Conservation (phyloP, 2,797 vertebrate species). For the Pelochelys cantorii region DNA sequence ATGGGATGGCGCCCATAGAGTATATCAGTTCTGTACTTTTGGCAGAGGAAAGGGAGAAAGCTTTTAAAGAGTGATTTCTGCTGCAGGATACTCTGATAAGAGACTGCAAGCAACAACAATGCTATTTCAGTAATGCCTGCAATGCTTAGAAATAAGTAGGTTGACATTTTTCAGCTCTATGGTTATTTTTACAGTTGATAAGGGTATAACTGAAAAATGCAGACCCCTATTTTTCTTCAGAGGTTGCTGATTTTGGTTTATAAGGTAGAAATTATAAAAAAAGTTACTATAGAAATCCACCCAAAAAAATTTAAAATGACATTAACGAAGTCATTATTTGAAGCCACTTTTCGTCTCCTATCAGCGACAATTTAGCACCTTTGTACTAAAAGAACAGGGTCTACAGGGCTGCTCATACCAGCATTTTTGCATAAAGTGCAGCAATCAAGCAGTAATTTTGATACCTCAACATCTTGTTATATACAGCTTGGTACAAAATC, state of each 20-base stretch:
- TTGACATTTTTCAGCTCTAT: slow-evolving; percentile 12
- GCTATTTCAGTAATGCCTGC: slow-evolving; percentile 34
- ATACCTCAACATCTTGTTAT: neutral
- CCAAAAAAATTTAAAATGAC: neutral
- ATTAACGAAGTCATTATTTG: neutral
- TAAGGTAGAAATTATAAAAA: neutral
- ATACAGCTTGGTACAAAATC: neutral
- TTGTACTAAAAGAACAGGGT: fast-evolving
- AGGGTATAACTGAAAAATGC: slow-evolving; percentile 28
- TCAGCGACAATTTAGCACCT: slow-evolving; percentile 33
- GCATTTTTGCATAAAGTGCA: fast-evolving
- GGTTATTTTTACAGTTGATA: slow-evolving; percentile 5
- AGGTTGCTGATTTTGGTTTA: neutral
- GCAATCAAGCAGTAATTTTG: neutral
- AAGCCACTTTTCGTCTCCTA: slow-evolving; percentile 29
- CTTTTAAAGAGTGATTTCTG: slow-evolving; percentile 23
- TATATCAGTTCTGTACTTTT: slow-evolving; percentile 36
- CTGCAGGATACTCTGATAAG: slow-evolving; percentile 6
- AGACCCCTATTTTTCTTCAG: neutral
- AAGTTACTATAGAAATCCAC: neutral
- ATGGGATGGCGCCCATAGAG: neutral
- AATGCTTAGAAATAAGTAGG: slow-evolving; percentile 13
- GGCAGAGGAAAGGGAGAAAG: neutral
- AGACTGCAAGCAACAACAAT: slow-evolving; percentile 7
- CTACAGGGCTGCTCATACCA: neutral